phyloP scores from a whole-genome alignment of 2,113 vertebrate genomes.

The Sturnus vulgaris region DNA sequence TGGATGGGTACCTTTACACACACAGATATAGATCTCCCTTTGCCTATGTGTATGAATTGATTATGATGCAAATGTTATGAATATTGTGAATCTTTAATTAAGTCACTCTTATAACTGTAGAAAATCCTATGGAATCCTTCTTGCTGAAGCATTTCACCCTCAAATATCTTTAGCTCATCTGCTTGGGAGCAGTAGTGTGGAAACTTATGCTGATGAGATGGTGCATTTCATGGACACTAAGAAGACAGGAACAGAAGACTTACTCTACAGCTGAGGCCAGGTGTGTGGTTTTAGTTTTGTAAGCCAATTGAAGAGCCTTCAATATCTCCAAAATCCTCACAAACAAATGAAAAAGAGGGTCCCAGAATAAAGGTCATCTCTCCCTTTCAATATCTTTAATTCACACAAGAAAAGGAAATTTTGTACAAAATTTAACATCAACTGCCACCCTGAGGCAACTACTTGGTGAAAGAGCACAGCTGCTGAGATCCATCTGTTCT shows the following conservation, averaged over 20 bases:
- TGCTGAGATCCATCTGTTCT: background rate
- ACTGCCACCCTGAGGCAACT: background rate
- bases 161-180: background rate
- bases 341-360: background rate
- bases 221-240: background rate
- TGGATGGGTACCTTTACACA: background rate
- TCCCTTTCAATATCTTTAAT: background rate
- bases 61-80: background rate
- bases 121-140: background rate
- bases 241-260: background rate
- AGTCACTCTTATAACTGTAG: background rate
- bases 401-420: background rate
- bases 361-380: background rate
- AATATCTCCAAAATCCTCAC: background rate
- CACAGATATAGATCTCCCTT: background rate
- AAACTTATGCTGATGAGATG: background rate
- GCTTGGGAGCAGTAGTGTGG: background rate
- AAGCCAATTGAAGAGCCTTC: background rate
- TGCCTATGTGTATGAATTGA: background rate
- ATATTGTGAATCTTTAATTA: background rate
- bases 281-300: background rate
- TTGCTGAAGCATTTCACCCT: background rate
- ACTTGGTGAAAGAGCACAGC: background rate
- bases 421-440: background rate
- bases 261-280: background rate